Evolutionary conservation across 2,888 invertebrate species (phyloP).

Genomic region (Nephrotoma flavescens): DNA sequence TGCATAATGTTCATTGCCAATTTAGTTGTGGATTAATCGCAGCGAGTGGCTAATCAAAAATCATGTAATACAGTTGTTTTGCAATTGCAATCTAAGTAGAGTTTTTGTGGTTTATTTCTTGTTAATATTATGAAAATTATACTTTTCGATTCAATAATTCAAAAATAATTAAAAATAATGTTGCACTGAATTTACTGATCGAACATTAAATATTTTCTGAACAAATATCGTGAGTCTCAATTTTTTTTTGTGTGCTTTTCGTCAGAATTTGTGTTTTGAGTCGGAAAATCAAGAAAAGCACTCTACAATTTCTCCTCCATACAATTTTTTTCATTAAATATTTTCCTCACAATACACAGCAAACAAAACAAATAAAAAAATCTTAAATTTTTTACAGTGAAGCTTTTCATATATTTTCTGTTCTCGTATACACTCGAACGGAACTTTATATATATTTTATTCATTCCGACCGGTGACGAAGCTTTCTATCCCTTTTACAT

Average conservation of each 20-base stretch:
- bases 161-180: no score
- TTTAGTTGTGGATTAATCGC: no score
- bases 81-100: no score
- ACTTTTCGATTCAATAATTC: no score
- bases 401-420: not conserved
- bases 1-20: no score
- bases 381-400: not conserved
- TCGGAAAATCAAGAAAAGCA: not conserved
- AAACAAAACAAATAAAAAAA: not conserved
- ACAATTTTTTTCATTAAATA: not conserved
- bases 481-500: not conserved
- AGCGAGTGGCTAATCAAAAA: no score
- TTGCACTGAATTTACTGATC: no score
- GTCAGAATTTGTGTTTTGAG: not conserved
- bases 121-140: no score
- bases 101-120: no score
- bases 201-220: no score
- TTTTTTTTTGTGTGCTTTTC: not conserved
- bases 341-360: not conserved
- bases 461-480: not conserved
- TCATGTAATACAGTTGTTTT: no score
- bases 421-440: not conserved
- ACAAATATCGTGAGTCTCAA: not conserved
- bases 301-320: not conserved
- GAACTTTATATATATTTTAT: not conserved